Evolutionary conservation across 1,140 invertebrate genomes (phyloP).

Genomic region (Drosophila willistoni): DNA sequence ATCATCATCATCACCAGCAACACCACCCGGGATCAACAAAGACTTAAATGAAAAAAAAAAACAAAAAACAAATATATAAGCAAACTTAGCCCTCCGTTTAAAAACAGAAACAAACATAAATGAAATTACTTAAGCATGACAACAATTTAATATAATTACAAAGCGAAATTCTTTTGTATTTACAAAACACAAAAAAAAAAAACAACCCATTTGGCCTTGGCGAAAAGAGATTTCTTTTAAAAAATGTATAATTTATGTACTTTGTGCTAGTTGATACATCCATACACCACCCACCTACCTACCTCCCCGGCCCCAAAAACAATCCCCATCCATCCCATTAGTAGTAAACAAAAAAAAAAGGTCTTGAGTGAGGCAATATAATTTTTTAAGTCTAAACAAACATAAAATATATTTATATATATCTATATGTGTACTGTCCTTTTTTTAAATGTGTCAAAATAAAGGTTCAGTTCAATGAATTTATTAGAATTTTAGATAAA

Average conservation of each 20-base stretch:
- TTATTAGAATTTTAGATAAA: neutral
- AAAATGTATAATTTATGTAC: slow-evolving; percentile 45
- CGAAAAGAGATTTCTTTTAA: slow-evolving; percentile 2
- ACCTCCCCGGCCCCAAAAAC: neutral
- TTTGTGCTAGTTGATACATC: slow-evolving; percentile 48
- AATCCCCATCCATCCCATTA: neutral
- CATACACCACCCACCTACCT: slow-evolving; percentile 21
- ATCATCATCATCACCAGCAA: no score
- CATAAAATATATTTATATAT: slow-evolving; percentile 4
- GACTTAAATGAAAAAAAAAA: neutral
- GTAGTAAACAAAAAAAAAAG: slow-evolving; percentile 40
- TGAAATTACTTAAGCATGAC: slow-evolving; percentile 52
- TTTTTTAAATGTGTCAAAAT: slow-evolving; percentile 47
- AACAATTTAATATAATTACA: slow-evolving; percentile 2
- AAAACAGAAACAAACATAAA: slow-evolving; percentile 21
- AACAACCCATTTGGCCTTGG: slow-evolving; percentile 18
- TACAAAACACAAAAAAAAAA: neutral
- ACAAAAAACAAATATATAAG: slow-evolving; percentile 19
- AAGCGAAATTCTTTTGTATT: slow-evolving; percentile 41
- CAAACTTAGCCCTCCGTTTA: slow-evolving; percentile 63
- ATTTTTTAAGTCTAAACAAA: slow-evolving; percentile 27
- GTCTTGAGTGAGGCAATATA: slow-evolving; percentile 61
- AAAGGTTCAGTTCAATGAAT: slow-evolving; percentile 47
- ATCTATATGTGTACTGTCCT: slow-evolving; percentile 45
- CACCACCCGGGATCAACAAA: slow-evolving; percentile 16